phyloP scores from a whole-genome alignment of 2,797 vertebrate genomes.

The Synanceia verrucosa region DNA sequence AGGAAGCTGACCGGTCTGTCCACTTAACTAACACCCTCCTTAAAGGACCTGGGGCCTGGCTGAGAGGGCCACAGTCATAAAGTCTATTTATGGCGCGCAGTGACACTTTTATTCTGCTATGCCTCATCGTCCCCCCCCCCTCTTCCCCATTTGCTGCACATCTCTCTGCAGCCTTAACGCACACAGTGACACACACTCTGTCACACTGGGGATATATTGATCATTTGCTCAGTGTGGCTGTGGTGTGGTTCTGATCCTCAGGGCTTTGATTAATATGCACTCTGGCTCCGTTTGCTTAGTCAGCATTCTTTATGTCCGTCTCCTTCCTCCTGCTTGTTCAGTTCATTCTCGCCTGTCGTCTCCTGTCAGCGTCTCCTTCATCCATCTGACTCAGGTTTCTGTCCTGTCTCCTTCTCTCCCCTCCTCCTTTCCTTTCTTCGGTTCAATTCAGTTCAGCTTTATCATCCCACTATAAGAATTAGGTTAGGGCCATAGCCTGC shows the following conservation, averaged over 20 bases:
- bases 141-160: constrained; percentile 4
- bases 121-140: constrained; percentile 33
- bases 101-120: constrained; percentile 68
- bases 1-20: constrained; percentile 22
- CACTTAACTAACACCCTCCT: constrained; percentile 22
- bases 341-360: constrained; percentile 32
- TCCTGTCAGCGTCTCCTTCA: constrained; percentile 17
- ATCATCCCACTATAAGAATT: rapidly evolving
- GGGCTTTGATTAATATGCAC: constrained; percentile 54
- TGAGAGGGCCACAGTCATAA: constrained; percentile 62
- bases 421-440: neutral
- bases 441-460: neutral
- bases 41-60: constrained; percentile 10
- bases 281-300: constrained; percentile 51
- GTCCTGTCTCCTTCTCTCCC: neutral
- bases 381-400: constrained; percentile 37
- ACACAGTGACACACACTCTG: constrained; percentile 29
- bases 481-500: neutral
- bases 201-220: constrained; percentile 37
- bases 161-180: constrained; percentile 33
- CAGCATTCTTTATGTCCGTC: constrained; percentile 11
- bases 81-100: constrained; percentile 63
- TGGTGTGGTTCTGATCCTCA: constrained; percentile 19
- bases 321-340: constrained; percentile 14
- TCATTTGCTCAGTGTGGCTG: constrained; percentile 34